Base-by-base conservation (phyloP, 1,140 invertebrate genomes). In the Tetramorium parvispinum region DNA sequence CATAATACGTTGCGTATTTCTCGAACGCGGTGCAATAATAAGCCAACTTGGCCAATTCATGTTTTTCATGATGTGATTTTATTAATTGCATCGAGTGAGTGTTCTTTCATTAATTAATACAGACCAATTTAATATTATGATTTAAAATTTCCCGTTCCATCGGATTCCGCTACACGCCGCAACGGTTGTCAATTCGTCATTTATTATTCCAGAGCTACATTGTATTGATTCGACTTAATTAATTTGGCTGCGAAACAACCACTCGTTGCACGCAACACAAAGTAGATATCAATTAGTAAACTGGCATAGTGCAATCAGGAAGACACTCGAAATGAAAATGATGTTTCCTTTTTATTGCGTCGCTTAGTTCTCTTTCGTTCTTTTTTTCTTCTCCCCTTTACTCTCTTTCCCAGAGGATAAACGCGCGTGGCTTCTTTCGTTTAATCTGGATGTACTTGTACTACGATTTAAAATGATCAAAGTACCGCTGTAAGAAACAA, bases 391-490 rank as follows among this genome's bases (percentile, higher is more conserved):
- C 6, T 49, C 3, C 16, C 11, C 8, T 40, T 18, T 11, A 18
- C 7, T 32, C 40, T 40, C 43, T 59, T 27, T 77, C 37, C 49
- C 43, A 18, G 53, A 75, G 16, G 53, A 83, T 83, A 83, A 83
- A 83, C 53, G 79, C 53, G 53, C 66, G 53, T 7, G 40, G 79
- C 68, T 75, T 75, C 40, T 46, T 83, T 61, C 79, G 68, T 75
- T 83, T 83, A 83, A 83, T 83, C 79, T 59, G 40, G 24, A 70
- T 53, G 79, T 59, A 82, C 66, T 71, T 73, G 40, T 73, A 73
- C 68, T 49, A 59, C 68, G 55, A 83, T 83, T 83, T 83, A 83
- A 83, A 83, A 83, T 83, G 79, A 83, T 83, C 79, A 83, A 83
- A 83, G 79, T 59, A 49, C 53, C 68, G 79, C n/a, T 73, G 68